Percentiles rank a stretch among this genome's conserved stretches.
These are phyloP conservation scores for Cinara cedri DNA, from an alignment of 2,888 invertebrate genomes.

Conservation along the genomic window DNA sequence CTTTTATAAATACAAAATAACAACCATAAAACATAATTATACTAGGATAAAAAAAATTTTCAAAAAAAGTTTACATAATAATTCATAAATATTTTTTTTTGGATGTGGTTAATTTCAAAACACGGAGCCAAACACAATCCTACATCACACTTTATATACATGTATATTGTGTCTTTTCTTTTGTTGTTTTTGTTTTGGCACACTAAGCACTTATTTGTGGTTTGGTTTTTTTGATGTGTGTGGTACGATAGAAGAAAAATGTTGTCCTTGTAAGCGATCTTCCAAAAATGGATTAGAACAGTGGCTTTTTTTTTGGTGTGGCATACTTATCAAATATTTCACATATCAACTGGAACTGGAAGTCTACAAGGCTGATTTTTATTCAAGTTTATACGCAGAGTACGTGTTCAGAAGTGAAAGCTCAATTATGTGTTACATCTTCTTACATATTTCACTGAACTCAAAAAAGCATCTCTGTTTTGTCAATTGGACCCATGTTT, in stretches of 20 bases:
- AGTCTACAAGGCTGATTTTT: neutral
- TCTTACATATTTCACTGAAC: neutral
- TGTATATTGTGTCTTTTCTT: neutral
- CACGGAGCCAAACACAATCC: neutral
- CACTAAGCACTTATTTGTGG: neutral
- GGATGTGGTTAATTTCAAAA: neutral
- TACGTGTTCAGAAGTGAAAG: constrained; percentile 3
- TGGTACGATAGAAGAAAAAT: neutral
- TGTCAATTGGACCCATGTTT: neutral
- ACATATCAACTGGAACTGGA: constrained; percentile 56
- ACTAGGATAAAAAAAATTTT: neutral
- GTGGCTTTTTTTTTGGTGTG: neutral
- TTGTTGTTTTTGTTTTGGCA: neutral
- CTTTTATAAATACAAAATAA: constrained; percentile 58
- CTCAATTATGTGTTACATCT: neutral
- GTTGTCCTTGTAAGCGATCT: neutral
- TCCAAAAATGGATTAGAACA: neutral
- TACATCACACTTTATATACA: constrained; percentile 1
- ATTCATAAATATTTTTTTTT: neutral
- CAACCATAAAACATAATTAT: neutral
- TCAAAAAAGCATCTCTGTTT: constrained; percentile 1
- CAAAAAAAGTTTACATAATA: neutral
- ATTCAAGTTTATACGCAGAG: constrained; percentile 1
- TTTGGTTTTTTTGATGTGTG: neutral
- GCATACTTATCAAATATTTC: constrained; percentile 3